Base-by-base conservation (phyloP, 2,888 invertebrate species). In the Saturnia japonica region DNA sequence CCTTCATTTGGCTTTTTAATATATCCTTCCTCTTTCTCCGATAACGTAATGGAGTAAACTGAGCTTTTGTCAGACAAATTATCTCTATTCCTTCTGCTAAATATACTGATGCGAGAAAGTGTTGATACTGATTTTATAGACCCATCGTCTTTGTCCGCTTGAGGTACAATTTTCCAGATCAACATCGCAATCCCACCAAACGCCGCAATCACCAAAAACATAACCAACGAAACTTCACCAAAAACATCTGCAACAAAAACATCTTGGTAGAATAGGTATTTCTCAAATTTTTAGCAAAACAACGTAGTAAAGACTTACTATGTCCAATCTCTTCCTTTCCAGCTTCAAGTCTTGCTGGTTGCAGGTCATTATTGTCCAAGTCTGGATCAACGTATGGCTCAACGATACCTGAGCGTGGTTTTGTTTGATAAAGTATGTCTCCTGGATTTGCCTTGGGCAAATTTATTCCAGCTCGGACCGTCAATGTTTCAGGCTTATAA, bases 401-500 rank as follows among this genome's bases (percentile, higher is more conserved):
- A 47, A 91, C 93, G 11, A 90, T 88, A 40, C 94, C 93, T 54
- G 81, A 79, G 60, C 82, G 89, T 42, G 88, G 89, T 80, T 85
- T 93, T 75, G 85, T 92, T 78, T 86, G 94, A 80, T 85, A 93
- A 74, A 89, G 87, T 72, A 89, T 94, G 77, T 89, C 95, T 73
- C 87, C 92, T 64, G 95, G 95, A 62, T 93, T 94, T 22, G 94
- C 94, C 74, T 96, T 95, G 0, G 96, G 96, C 72, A 96, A 89
- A 75, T 96, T 96, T 80, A 96, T 95, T 81, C 97, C 97, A 43
- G 97, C 97, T 77, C 97, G 94, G 12, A 97, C 97, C 0, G 97
- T 97, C 81, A 97, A 94, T 43, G 97, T 97, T 84, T 97, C 97
- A 1, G 97, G 97, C 81, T 97, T 96, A 84, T 97, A 97, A 47